A percentile compares a stretch with the other conserved stretches of the same genome.
Evolutionary conservation across 2,113 vertebrate genomes (phyloP).

Genomic region (Argyrosomus japonicus): DNA sequence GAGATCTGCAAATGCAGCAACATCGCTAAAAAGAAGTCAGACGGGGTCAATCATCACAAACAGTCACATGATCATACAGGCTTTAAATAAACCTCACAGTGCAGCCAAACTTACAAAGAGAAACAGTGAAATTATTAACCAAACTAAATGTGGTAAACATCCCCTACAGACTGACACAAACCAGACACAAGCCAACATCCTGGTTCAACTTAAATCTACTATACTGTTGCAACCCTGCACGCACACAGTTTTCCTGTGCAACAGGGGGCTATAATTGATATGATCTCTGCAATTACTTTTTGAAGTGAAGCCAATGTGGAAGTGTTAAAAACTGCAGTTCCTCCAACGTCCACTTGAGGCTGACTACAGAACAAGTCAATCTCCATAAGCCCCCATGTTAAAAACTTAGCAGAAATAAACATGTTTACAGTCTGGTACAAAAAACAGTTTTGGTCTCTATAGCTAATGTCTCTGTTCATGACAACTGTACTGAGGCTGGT

Average conservation of each 20-base stretch:
- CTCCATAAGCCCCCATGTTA: too few species aligned
- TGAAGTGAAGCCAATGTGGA: too few species aligned
- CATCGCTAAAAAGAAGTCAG: neutral
- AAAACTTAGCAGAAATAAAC: too few species aligned
- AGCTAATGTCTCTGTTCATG: too few species aligned
- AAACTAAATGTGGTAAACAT: neutral
- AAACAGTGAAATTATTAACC: neutral
- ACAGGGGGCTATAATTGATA: neutral
- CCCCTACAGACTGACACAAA: conserved; percentile 6
- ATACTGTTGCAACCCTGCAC: neutral
- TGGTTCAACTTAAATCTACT: neutral
- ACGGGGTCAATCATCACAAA: neutral
- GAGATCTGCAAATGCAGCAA: neutral
- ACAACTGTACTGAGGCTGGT: too few species aligned
- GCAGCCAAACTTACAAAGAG: neutral
- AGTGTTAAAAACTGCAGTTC: too few species aligned
- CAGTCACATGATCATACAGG: neutral
- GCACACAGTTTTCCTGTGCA: neutral
- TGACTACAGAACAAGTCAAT: too few species aligned
- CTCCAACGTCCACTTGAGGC: too few species aligned
- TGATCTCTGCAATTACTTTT: neutral
- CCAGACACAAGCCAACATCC: neutral
- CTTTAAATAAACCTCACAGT: neutral
- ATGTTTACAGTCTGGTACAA: too few species aligned
- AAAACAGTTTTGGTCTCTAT: too few species aligned